A percentile compares a stretch with the other conserved stretches of the same genome.
Conservation (phyloP, 2,113 vertebrate species). For the Marmota monax region DNA sequence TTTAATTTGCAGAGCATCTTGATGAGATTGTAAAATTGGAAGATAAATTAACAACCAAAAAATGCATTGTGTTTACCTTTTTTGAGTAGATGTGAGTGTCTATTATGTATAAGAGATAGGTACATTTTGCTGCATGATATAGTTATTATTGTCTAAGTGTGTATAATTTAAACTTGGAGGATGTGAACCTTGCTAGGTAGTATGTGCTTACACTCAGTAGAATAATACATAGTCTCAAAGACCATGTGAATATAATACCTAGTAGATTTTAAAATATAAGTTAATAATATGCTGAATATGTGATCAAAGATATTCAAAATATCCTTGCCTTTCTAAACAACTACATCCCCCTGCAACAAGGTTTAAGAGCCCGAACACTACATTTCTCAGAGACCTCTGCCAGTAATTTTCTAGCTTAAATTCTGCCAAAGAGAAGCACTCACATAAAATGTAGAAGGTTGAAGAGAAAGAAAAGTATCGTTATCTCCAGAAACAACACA, state of each 20-base stretch:
- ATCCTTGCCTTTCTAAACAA: conserved; percentile 24
- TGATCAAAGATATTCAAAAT: background rate
- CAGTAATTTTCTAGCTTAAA: background rate
- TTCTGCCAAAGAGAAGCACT: background rate
- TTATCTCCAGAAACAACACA: background rate
- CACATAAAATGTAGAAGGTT: background rate
- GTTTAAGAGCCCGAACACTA: background rate
- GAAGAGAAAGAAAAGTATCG: conserved; percentile 3
- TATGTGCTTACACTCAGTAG: background rate
- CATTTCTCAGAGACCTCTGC: background rate
- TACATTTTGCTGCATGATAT: background rate
- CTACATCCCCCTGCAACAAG: background rate
- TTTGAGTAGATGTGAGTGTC: background rate
- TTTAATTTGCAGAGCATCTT: background rate
- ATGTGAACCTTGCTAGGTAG: background rate
- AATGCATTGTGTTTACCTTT: background rate
- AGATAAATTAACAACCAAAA: background rate
- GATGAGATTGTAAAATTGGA: background rate
- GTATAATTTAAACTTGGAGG: background rate
- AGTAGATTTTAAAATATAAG: background rate
- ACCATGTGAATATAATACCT: background rate
- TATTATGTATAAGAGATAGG: background rate
- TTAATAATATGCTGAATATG: background rate
- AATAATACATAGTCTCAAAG: background rate
- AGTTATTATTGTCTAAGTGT: background rate